Percentiles rank a stretch among this genome's conserved stretches.
Evolutionary conservation across 1,140 invertebrate species (phyloP).

Genomic region (Musca domestica): DNA sequence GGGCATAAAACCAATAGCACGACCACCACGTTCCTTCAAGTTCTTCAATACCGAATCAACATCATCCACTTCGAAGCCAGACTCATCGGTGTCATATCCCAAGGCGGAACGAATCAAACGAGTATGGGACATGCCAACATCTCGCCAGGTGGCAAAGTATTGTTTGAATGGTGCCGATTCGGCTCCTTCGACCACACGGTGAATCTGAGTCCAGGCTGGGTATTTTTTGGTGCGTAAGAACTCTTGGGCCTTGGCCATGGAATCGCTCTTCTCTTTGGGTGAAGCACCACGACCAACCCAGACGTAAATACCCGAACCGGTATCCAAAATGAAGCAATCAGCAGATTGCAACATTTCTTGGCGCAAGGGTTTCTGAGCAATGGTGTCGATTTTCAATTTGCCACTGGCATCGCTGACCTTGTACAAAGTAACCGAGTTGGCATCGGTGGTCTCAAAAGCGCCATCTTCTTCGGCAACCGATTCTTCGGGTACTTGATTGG

Average conservation of each 20-base stretch:
- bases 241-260: slow-evolving; percentile 73
- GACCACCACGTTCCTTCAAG: slow-evolving; percentile 55
- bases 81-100: slow-evolving; percentile 44
- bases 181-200: slow-evolving; percentile 69
- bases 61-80: slow-evolving; percentile 40
- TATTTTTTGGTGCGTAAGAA: slow-evolving; percentile 72
- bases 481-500: slow-evolving; percentile 67
- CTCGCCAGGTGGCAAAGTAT: slow-evolving; percentile 74
- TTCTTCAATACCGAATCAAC: slow-evolving; percentile 43
- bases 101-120: slow-evolving; percentile 58
- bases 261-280: slow-evolving; percentile 72
- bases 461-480: slow-evolving; percentile 67
- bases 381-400: slow-evolving; percentile 62
- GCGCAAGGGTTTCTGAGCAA: slow-evolving; percentile 67
- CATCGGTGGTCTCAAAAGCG: slow-evolving; percentile 60
- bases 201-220: slow-evolving; percentile 73
- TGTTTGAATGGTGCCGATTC: slow-evolving; percentile 77
- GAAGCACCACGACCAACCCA: slow-evolving; percentile 82
- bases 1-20: slow-evolving; percentile 70
- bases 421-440: slow-evolving; percentile 62
- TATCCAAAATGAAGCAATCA: slow-evolving; percentile 84
- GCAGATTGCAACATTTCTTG: slow-evolving; percentile 72
- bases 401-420: slow-evolving; percentile 71
- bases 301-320: slow-evolving; percentile 76
- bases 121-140: slow-evolving; percentile 61